Evolutionary conservation across 2,888 invertebrate species (phyloP).

Genomic region (Melanchra persicariae): DNA sequence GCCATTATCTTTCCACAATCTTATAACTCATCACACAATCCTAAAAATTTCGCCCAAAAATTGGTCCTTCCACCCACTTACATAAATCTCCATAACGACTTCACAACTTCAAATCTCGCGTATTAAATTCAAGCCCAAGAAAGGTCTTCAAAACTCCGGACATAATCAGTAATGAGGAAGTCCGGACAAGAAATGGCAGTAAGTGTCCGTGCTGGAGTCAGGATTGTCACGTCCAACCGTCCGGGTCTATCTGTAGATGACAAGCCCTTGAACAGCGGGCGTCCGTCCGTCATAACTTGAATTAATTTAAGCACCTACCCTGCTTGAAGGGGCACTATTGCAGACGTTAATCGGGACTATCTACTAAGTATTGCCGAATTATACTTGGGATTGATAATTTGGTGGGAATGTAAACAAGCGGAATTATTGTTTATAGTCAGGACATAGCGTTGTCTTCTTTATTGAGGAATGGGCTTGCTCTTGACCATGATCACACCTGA

Average conservation of each 20-base stretch:
- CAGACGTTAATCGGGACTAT: conserved; percentile 29
- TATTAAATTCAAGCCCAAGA: conserved; percentile 55
- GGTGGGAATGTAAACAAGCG: not conserved
- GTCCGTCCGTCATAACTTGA: conserved; percentile 58
- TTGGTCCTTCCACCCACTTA: conserved; percentile 9
- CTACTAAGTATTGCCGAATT: conserved; percentile 20
- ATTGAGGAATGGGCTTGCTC: no score
- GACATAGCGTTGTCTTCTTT: not conserved
- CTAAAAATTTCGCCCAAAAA: conserved; percentile 26
- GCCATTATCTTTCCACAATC: conserved; percentile 20
- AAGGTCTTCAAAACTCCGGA: conserved; percentile 53
- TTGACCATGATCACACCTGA: no score
- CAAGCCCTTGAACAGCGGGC: conserved; percentile 57
- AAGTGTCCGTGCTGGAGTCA: conserved; percentile 45
- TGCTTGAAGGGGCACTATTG: conserved; percentile 46
- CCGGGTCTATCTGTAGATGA: conserved; percentile 54
- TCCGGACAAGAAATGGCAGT: conserved; percentile 54
- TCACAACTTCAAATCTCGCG: conserved; percentile 50
- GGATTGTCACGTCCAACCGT: conserved; percentile 58
- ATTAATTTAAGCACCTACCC: conserved; percentile 62
- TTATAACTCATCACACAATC: conserved; percentile 19
- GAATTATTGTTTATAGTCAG: not conserved
- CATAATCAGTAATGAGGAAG: conserved; percentile 65
- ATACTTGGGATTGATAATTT: conserved; percentile 1
- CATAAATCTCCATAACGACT: conserved; percentile 54